These are phyloP conservation scores for Ameiurus melas DNA, from an alignment of 2,113 vertebrate species.

Conservation along the genomic window DNA sequence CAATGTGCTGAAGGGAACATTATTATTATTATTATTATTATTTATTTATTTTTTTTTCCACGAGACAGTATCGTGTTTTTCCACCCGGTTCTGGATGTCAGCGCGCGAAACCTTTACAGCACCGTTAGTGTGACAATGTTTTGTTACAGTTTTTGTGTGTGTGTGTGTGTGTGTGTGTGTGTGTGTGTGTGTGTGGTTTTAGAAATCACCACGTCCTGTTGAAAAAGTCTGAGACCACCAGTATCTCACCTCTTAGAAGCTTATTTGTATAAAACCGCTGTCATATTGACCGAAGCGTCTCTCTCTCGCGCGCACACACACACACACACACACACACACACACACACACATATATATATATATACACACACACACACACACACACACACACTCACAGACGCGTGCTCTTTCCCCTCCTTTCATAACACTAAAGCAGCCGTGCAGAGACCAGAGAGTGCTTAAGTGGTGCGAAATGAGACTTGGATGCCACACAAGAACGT, in stretches of 20 bases:
- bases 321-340: background rate
- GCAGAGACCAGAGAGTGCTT: constrained; percentile 6
- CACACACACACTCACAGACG: background rate
- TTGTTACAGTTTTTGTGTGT: background rate
- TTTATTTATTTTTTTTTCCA: background rate
- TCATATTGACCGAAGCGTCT: background rate
- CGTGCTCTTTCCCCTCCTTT: background rate
- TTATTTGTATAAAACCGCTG: background rate
- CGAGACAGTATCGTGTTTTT: background rate
- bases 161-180: background rate
- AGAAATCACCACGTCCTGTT: background rate
- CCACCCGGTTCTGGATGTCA: background rate
- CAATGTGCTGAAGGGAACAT: background rate
- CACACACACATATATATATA: background rate
- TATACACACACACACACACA: background rate
- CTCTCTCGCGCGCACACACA: too few species aligned
- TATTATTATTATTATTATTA: background rate
- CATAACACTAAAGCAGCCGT: constrained; percentile 14
- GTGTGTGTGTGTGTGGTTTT: background rate
- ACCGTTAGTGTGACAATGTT: too few species aligned
- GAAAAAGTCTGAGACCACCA: background rate
- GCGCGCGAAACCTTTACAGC: background rate
- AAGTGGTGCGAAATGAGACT: constrained; percentile 22
- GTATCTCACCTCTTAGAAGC: background rate
- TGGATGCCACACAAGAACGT: constrained; percentile 3